Percentiles rank a stretch among this genome's conserved stretches.
Evolutionary conservation across 2,888 invertebrate genomes (phyloP).

Genomic region (Dyspetes luteomarginatus): DNA sequence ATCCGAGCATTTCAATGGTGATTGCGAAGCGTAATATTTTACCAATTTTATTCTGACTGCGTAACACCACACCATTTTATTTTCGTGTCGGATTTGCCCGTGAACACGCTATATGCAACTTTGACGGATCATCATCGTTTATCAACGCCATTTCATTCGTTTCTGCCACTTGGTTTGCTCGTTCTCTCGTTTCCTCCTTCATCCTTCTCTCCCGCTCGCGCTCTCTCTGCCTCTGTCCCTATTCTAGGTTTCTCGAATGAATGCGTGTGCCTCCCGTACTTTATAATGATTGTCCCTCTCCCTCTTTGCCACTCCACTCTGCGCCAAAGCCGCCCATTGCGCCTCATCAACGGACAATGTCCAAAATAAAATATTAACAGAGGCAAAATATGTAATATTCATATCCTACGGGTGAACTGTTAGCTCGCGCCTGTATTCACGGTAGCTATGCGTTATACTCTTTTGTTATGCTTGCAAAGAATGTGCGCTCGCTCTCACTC

Average conservation of each 20-base stretch:
- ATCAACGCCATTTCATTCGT: constrained; percentile 22
- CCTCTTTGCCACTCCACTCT: constrained; percentile 47
- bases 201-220: constrained; percentile 23
- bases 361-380: constrained; percentile 75
- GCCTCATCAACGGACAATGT: constrained; percentile 76
- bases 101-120: neutral
- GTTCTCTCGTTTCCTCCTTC: constrained; percentile 36
- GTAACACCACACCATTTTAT: neutral
- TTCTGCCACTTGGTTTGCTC: constrained; percentile 12
- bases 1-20: too few species aligned
- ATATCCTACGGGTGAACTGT: constrained; percentile 65
- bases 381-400: constrained; percentile 76
- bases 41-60: neutral
- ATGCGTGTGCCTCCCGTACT: constrained; percentile 46
- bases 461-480: constrained; percentile 56
- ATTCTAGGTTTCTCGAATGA: constrained; percentile 42
- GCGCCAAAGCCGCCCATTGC: constrained; percentile 64
- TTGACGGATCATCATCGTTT: constrained; percentile 25
- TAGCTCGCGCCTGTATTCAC: constrained; percentile 42
- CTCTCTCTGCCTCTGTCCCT: constrained; percentile 19
- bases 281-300: constrained; percentile 53
- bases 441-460: constrained; percentile 33
- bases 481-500: constrained; percentile 20
- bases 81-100: too few species aligned
- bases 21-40: too few species aligned